Evolutionary conservation across 1,140 invertebrate species (phyloP), one percentile per base, ranked within the genome.

Genomic region (Heliconius hermathena): DNA sequence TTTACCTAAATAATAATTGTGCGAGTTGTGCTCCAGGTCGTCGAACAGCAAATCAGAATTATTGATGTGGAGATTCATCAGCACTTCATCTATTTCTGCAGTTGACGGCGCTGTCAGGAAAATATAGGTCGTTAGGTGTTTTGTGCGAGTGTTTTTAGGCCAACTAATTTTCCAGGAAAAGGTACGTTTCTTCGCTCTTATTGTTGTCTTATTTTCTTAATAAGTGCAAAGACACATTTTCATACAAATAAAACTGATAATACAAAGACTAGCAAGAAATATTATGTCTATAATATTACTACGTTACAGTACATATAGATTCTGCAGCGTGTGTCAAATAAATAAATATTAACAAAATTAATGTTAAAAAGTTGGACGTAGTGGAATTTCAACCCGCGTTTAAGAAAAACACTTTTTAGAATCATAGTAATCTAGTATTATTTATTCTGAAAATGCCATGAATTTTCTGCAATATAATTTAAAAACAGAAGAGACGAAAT

Each of bases 1-100:
- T 38, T 78, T 86, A 90, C 90, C 88, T 79, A 87, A 76, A 29
- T 83, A 89, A 75, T 85, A 89, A 49, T 86, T 84, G 2, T 85
- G 81, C n/a, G 74, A 81, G 22, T 74, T 82, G 26, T 84, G 80
- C 8, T 88, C 86, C 1, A 82, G 74, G 22, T 88, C 88, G 52
- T 89, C 87, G 22, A 87, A 91, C 16, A 86, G 38, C 36, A 86
- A 36, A 22, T 90, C 89, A 1, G 86, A 83, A n/a, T 84, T 82
- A 57, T 84, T 87, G 13, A 89, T 78, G 4, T 87, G 83, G 22
- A 87, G 83, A 77, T 90, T 90, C 83, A 88, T 79, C 70, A 89
- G 72, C 9, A 84, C 81, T 20, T 88, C 84, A 13, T 89, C 89
- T n/a, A 91, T 79, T 3, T 89, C 88, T 1, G 81, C 66, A 9